Evolutionary conservation across 2,113 vertebrate species (phyloP), one percentile per base, ranked within the genome.

Genomic region (Nothoprocta pentlandii): DNA sequence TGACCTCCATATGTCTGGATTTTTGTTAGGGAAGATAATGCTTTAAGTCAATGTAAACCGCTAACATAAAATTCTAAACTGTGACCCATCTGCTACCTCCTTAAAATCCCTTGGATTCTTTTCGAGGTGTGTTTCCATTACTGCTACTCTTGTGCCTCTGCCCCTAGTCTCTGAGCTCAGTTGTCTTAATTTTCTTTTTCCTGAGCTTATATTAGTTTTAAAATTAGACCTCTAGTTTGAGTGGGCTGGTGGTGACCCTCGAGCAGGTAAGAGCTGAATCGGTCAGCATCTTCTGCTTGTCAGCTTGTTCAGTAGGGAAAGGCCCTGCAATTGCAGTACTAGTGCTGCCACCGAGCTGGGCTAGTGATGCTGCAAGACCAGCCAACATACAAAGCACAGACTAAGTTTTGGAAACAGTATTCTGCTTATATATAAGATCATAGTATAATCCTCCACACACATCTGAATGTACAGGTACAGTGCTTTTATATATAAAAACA

Each of bases 1-100:
- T 93, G 82, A 92, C 71, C 94, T 94, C 94, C 92, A 1, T 92
- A 87, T 51, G 75, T 96, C 92, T 97, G 85, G 79, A 85, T 93
- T 94, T 94, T 92, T 96, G 47, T 86, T 95, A 85, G 69, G 82
- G 87, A 53, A 96, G 82, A 78, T 86, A 96, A 94, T 76, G 93
- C 66, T 88, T 75, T 84, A 91, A 56, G 80, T 68, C 90, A 85
- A 83, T 26, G 81, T 59, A 67, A 90, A 82, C 81, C 61, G 58
- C 25, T 54, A 53, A 71, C 61, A 75, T 64, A 69, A 51, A 42
- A 53, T 63, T 70, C 73, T 42, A 68, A 84, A 62, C 61, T 75
- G n/a, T 59, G 68, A 89, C 75, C 93, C 42, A 17, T 64, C 80
- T 93, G 69, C 86, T 90, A 58, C 88, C 91, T 90, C 76, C 85